A percentile compares a stretch with the other conserved stretches of the same genome.
Conservation (phyloP, 2,888 invertebrate species). For the Pachymerium ferrugineum region DNA sequence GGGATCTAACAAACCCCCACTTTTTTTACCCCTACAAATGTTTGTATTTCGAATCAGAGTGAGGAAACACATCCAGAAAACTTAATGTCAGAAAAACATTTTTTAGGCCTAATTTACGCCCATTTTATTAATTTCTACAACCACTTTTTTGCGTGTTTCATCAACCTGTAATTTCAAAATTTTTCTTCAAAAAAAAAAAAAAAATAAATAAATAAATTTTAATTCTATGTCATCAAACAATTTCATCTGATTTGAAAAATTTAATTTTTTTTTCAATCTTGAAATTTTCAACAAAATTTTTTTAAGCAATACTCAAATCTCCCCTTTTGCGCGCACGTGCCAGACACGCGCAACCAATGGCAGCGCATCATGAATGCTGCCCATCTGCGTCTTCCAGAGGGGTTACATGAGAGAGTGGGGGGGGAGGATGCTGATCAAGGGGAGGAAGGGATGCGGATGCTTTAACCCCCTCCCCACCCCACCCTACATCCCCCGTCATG, state of each 20-base stretch:
- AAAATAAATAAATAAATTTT: too few relatives aligned
- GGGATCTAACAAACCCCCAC: background rate
- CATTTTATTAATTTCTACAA: too few relatives aligned
- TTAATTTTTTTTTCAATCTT: background rate
- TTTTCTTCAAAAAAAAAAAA: too few relatives aligned
- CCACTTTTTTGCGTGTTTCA: too few relatives aligned
- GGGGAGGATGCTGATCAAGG: background rate
- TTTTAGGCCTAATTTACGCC: too few relatives aligned
- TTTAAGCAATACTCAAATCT: background rate
- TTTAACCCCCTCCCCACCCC: background rate
- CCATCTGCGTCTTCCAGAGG: constrained; percentile 4
- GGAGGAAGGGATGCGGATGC: background rate
- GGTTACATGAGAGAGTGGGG: background rate
- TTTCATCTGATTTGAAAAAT: too few relatives aligned
- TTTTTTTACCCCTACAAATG: background rate
- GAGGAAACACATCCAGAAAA: too few relatives aligned
- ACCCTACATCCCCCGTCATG: background rate
- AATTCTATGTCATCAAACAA: too few relatives aligned
- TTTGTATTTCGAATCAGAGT: background rate
- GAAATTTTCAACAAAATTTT: background rate
- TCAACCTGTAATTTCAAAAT: too few relatives aligned
- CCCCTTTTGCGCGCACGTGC: background rate
- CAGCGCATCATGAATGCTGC: background rate
- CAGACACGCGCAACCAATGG: background rate
- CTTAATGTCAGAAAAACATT: too few relatives aligned